A percentile compares a stretch with the other conserved stretches of the same genome.
Conservation (phyloP, 1,140 invertebrate genomes). For the Pseudoatta argentina region DNA sequence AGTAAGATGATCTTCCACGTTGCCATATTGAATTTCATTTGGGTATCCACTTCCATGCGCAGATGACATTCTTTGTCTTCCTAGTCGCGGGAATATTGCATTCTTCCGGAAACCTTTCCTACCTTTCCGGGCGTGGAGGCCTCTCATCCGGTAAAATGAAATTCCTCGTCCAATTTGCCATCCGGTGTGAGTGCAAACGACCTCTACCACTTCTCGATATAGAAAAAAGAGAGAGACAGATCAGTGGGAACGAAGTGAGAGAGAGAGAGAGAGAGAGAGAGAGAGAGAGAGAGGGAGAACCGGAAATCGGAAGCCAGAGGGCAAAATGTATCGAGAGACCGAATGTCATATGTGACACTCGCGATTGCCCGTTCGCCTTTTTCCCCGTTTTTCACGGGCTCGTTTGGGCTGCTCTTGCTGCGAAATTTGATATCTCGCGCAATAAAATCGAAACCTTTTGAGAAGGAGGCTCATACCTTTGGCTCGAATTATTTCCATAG, state of each 20-base stretch:
- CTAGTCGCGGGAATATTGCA: conserved; percentile 74
- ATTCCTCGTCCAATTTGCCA: conserved; percentile 79
- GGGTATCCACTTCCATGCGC: conserved; percentile 76
- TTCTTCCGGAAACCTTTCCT: conserved; percentile 77
- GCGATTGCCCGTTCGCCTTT: conserved; percentile 30
- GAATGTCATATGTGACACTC: conserved; percentile 59
- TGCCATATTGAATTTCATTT: conserved; percentile 78
- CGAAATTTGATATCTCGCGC: conserved; percentile 65
- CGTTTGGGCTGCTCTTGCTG: conserved; percentile 33
- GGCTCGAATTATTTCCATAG: conserved; percentile 48
- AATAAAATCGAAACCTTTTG: conserved; percentile 66
- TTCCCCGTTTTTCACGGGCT: conserved; percentile 30
- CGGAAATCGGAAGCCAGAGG: conserved; percentile 50
- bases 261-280: too few relatives aligned
- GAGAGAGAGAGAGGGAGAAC: not conserved
- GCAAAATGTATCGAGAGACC: conserved; percentile 54
- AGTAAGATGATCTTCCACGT: conserved; percentile 69
- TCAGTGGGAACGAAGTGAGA: not conserved
- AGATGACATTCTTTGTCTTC: conserved; percentile 78
- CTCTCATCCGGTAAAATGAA: conserved; percentile 78
- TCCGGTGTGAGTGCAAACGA: conserved; percentile 64
- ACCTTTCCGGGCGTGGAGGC: conserved; percentile 57
- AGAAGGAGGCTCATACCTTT: conserved; percentile 58
- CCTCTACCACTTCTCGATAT: conserved; percentile 37
- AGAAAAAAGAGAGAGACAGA: conserved; percentile 39